Base-by-base conservation (phyloP, 2,113 vertebrate species). In the Bufo bufo region DNA sequence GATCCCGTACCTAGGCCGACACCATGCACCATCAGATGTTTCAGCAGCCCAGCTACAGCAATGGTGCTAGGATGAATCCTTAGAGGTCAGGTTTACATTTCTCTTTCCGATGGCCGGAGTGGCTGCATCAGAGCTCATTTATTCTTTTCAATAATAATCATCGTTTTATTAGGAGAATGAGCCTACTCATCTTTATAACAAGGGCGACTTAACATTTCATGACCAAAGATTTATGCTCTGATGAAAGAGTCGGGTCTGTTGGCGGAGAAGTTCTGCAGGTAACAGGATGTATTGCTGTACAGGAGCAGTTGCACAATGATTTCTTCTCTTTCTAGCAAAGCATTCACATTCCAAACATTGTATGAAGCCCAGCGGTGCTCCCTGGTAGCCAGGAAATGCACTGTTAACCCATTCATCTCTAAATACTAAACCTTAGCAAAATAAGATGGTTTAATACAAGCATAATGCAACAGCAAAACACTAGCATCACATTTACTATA, bases 331-430 rank as follows among this genome's bases (percentile, higher is more conserved):
- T 72, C 50, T 72, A 84, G 50, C n/a, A 52, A 33, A 33, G 33
- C 0, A 17, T 43, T 58, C 14, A 59, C 71, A 85, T 85, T 75
- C 71, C 84, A 85, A 45, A 43, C 84, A 75, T 49, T 59, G 69
- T 52, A 85, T 58, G 4, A 74, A 69, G 69, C 13, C 23, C 84
- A 23, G 23, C 33, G 49, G 10, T 85, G 12, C 50, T 74, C 50
- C 50, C 33, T 59, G 45, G 52, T 45, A 85, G 56, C 45, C 23
- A n/a, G 54, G 17, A 85, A 58, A 75, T 43, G 54, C 4, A 45
- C 59, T 82, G 12, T 69, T 52, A 65, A 83, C 13, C 49, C n/a
- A 52, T 83, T 69, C 45, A 13, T 14, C 9, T n/a, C 20, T 50
- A 52, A 23, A 52, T 49, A 33, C n/a, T 52, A 19, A n/a, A 66